Evolutionary conservation across 2,888 invertebrate species (phyloP).

Genomic region (Dryococelus australis): DNA sequence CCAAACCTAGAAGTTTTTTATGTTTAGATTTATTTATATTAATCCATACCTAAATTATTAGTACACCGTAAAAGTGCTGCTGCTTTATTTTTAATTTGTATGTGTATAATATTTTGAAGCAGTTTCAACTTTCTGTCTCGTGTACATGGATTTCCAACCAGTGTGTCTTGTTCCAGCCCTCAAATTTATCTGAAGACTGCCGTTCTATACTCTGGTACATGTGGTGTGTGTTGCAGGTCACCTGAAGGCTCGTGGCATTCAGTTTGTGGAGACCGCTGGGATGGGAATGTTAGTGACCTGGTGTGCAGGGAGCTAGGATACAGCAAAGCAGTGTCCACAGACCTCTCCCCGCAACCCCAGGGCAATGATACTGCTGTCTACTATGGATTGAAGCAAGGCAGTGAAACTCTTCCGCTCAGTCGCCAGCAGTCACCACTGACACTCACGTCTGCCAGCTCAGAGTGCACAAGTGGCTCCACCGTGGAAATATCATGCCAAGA

Average conservation of each 20-base stretch:
- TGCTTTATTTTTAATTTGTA: too few species aligned
- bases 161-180: too few species aligned
- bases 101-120: too few species aligned
- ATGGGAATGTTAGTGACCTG: slow-evolving; percentile 61
- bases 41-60: too few species aligned
- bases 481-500: slow-evolving; percentile 65
- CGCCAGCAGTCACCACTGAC: slow-evolving; percentile 32
- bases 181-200: too few species aligned
- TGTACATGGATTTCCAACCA: too few species aligned
- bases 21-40: too few species aligned
- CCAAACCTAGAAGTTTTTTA: too few species aligned
- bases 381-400: slow-evolving; percentile 52
- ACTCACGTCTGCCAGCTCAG: neutral
- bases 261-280: slow-evolving; percentile 66
- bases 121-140: too few species aligned
- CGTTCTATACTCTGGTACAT: too few species aligned
- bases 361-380: slow-evolving; percentile 41
- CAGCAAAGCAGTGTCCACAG: slow-evolving; percentile 56
- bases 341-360: slow-evolving; percentile 51
- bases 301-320: slow-evolving; percentile 66
- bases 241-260: slow-evolving; percentile 56
- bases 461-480: slow-evolving; percentile 55
- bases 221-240: slow-evolving; percentile 32
- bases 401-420: slow-evolving; percentile 34
- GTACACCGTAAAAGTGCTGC: too few species aligned